Evolutionary conservation across 1,140 invertebrate genomes (phyloP), one percentile per base, ranked within the genome.

Genomic region (Drosophila santomea): DNA sequence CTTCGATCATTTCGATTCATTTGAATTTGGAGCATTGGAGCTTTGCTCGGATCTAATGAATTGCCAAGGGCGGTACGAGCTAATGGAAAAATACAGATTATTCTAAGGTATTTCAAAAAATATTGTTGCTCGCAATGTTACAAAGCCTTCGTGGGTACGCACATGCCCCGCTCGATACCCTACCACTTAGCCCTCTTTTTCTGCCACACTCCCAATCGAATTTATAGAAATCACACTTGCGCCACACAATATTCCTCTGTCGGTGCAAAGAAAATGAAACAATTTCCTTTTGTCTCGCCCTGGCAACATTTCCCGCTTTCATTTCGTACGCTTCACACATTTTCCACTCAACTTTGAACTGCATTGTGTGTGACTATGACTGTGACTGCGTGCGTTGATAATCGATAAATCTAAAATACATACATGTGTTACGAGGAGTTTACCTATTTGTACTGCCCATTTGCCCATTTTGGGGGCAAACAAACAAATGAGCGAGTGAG

Each of bases 351-450:
- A 63, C 69, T 73, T 61, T 63, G 52, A 60, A 71, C 75, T 63
- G 71, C 75, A 67, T 63, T 62, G 41, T 56, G 66, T 28, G 45
- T 20, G 20, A 20, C 20, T 20, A 2, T 44, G 41, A 23, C 41
- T 28, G 45, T 47, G 41, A 23, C 41, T 47, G 35, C 52, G 41
- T 74, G 81, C 79, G 78, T 71, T 75, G 69, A 88, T 86, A 86
- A 86, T 83, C 82, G 79, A 86, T 86, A 86, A 79, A 79, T 86
- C 75, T 68, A 58, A 77, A 56, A 77, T 69, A 61, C 63, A 69
- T 48, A 28, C 43, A 45, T 56, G 51, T 50, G 62, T 66, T 39
- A 45, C 17, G 38, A 57, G 47, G 38, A 56, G 55, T 39, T 62
- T 47, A 63, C 56, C 71, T 80, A 78, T 81, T 81, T 73, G 66